Conservation (phyloP, 30 jellyfish, hydroid and myxozoan species). For the Turritopsis rubra region DNA sequence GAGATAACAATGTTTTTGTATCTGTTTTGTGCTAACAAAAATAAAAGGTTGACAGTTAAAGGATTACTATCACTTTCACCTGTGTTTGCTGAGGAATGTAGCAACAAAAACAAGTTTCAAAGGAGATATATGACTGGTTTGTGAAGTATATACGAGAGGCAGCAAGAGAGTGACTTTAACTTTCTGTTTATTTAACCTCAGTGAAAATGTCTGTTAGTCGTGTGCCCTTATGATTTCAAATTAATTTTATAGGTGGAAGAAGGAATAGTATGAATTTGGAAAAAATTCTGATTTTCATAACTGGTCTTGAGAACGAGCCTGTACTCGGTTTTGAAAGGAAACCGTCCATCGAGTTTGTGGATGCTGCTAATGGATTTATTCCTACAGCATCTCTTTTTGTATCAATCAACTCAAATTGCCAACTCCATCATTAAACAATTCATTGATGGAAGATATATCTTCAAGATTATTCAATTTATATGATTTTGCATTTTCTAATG, state of each 20-base stretch:
- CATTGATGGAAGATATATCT: constrained; percentile 21
- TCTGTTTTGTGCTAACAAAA: constrained; percentile 21
- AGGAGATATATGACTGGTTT: constrained; percentile 23
- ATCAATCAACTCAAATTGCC: constrained; percentile 30
- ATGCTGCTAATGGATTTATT: constrained; percentile 11
- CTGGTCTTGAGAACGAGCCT: constrained; percentile 42
- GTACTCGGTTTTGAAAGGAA: constrained; percentile 23
- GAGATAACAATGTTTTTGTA: constrained; percentile 26
- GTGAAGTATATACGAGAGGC: constrained; percentile 39
- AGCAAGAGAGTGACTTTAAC: constrained; percentile 26
- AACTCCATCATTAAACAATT: constrained; percentile 3
- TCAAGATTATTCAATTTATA: constrained; percentile 14
- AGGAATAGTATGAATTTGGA: constrained; percentile 20
- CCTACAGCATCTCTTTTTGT: constrained; percentile 30
- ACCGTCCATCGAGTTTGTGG: constrained; percentile 29
- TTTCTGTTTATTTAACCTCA: not conserved
- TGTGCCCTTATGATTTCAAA: constrained; percentile 1
- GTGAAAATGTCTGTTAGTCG: not conserved
- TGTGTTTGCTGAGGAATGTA: constrained; percentile 33
- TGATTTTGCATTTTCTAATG: constrained; percentile 40
- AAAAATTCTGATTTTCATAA: constrained; percentile 13
- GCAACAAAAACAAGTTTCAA: constrained; percentile 22
- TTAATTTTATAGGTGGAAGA: constrained; percentile 36
- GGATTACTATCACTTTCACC: constrained; percentile 22
- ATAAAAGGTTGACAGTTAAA: constrained; percentile 18